These are phyloP conservation scores for Azemiops feae DNA, from an alignment of 2,113 vertebrate species.

Conservation along the genomic window DNA sequence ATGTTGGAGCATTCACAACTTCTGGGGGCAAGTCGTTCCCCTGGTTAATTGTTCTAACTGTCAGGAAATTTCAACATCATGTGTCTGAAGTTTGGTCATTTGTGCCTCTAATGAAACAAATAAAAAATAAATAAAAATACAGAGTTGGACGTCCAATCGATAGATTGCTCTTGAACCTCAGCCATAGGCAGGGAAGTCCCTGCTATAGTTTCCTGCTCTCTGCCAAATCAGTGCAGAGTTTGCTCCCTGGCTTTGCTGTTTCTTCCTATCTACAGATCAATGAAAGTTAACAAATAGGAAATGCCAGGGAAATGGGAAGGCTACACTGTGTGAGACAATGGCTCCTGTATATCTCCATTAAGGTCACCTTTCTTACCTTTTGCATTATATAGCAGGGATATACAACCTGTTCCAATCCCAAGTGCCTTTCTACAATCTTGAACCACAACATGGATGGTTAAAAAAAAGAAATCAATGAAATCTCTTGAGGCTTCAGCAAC, in stretches of 20 bases:
- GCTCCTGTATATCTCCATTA: background rate
- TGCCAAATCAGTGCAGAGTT: background rate
- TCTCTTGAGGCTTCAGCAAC: background rate
- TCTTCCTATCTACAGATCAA: background rate
- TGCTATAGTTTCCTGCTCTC: background rate
- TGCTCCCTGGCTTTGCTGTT: background rate
- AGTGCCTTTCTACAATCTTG: background rate
- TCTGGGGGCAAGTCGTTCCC: too few species aligned
- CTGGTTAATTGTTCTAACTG: too few species aligned
- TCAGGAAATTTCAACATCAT: too few species aligned
- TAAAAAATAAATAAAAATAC: background rate
- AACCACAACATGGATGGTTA: background rate
- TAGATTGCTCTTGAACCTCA: background rate
- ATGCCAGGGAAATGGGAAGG: background rate
- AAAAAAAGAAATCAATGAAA: background rate
- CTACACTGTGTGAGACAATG: background rate
- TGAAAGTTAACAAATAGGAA: background rate
- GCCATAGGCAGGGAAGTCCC: background rate
- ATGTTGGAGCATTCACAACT: too few species aligned
- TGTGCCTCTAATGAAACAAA: background rate
- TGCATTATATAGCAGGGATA: background rate
- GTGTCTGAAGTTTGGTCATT: background rate
- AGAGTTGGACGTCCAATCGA: background rate
- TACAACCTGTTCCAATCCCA: background rate
- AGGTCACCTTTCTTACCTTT: background rate